Evolutionary conservation across 1,140 invertebrate genomes (phyloP).

Genomic region (Melipona quadrifasciata): DNA sequence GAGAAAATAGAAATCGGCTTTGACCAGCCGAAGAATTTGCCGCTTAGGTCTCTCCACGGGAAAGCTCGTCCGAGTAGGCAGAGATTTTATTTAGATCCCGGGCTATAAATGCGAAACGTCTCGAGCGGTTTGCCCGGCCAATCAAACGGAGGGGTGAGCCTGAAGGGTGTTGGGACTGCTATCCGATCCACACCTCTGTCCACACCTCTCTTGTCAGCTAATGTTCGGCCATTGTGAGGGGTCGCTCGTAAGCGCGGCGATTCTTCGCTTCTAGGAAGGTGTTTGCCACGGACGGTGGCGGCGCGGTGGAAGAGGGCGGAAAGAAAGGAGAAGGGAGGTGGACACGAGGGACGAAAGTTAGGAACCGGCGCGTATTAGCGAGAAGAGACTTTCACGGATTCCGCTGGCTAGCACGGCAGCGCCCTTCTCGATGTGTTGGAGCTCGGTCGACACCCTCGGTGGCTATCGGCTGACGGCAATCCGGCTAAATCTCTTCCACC

Average conservation of each 20-base stretch:
- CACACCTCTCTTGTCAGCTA: conserved; percentile 81
- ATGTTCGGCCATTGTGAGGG: conserved; percentile 76
- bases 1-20: neutral
- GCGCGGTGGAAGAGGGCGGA: conserved; percentile 24
- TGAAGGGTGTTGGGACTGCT: conserved; percentile 67
- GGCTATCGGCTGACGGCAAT: conserved; percentile 79
- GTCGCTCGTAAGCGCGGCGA: conserved; percentile 71
- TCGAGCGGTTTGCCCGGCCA: conserved; percentile 61
- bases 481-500: conserved; percentile 81
- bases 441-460: conserved; percentile 54
- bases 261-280: conserved; percentile 60
- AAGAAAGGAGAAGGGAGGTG: neutral
- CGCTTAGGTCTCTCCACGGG: neutral
- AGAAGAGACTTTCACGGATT: conserved; percentile 64
- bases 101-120: conserved; percentile 79
- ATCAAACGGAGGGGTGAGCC: conserved; percentile 57
- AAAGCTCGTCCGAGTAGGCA: conserved; percentile 67
- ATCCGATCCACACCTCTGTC: conserved; percentile 79
- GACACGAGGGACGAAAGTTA: conserved; percentile 45
- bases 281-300: conserved; percentile 32
- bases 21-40: conserved; percentile 39
- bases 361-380: conserved; percentile 64
- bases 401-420: conserved; percentile 15
- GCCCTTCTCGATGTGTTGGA: conserved; percentile 6
- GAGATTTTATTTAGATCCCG: conserved; percentile 82